Conservation (phyloP, 2,888 invertebrate species). For the Conomelus anceps region DNA sequence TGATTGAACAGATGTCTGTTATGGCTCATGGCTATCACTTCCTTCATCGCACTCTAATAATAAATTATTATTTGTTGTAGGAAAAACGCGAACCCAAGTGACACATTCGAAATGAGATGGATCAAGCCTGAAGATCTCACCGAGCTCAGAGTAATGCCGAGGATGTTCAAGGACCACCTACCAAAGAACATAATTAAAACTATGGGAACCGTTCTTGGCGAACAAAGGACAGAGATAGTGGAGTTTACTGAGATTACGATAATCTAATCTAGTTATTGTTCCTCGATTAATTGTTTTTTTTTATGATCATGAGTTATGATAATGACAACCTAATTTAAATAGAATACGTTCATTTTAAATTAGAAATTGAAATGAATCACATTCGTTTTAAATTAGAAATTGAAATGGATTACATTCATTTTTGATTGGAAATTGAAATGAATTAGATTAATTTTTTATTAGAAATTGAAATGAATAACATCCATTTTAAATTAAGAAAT, state of each 20-base stretch:
- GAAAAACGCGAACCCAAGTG: conserved; percentile 53
- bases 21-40: not conserved
- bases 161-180: conserved; percentile 79
- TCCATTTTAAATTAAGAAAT: too few species aligned
- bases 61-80: conserved; percentile 40
- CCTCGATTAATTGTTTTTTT: too few species aligned
- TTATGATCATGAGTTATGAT: not conserved
- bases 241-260: conserved; percentile 35
- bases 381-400: not conserved
- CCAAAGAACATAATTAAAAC: conserved; percentile 71
- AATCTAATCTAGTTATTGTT: conserved; percentile 21
- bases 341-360: not conserved
- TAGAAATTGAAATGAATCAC: not conserved
- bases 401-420: too few species aligned
- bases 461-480: too few species aligned
- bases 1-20: too few species aligned
- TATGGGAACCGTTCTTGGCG: conserved; percentile 53
- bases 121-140: conserved; percentile 67
- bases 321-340: not conserved
- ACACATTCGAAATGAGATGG: conserved; percentile 72
- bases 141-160: conserved; percentile 75
- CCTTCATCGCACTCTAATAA: not conserved
- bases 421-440: too few species aligned
- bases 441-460: too few species aligned
- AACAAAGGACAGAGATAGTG: conserved; percentile 40